Base-by-base conservation (phyloP, 2,113 vertebrate genomes). In the Apaloderma vittatum region DNA sequence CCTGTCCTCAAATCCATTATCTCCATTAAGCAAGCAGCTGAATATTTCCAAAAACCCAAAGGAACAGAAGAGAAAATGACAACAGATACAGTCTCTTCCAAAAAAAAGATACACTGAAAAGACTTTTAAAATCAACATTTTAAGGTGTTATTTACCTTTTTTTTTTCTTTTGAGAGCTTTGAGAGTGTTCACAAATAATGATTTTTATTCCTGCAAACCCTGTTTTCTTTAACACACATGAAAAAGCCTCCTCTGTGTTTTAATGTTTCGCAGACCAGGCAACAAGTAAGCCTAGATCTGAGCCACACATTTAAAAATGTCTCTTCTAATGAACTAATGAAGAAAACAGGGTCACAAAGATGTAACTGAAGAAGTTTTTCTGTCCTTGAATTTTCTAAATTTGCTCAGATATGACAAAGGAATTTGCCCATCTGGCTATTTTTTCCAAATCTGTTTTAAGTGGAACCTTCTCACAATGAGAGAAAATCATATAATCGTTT, bases 121-220 rank as follows among this genome's bases (percentile, higher is more conserved):
- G 32, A 84, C n/a, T 73, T 63, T 89, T 89, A 34, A 95, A 94
- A 80, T 5, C 74, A 91, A 93, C 8, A 90, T 88, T 91, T 76
- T 91, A 40, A 71, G 73, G 61, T 52, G 43, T 71, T 94, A 67
- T 92, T 93, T 96, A 40, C 37, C 0, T 36, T 52, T 80, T 26
- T 24, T 46, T 65, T 54, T 13, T 3, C 14, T 48, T 90, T 32
- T 43, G 73, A 66, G 61, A 68, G 36, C 52, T 81, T 23, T 36
- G 22, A 79, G 49, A 74, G 49, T 61, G 24, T 59, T 75, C 52
- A 30, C 27, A 85, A 55, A 81, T 57, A 52, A 30, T 75, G 58
- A 70, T 85, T 87, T 77, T 21, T 68, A 57, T 37, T 75, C 37
- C 40, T 54, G n/a, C 9, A 76, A 85, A 65, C 32, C 16, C 43